These are phyloP conservation scores for Haliclona indistincta DNA, from an alignment of 37 sponge, comb jelly and placozoan species.

Conservation along the genomic window DNA sequence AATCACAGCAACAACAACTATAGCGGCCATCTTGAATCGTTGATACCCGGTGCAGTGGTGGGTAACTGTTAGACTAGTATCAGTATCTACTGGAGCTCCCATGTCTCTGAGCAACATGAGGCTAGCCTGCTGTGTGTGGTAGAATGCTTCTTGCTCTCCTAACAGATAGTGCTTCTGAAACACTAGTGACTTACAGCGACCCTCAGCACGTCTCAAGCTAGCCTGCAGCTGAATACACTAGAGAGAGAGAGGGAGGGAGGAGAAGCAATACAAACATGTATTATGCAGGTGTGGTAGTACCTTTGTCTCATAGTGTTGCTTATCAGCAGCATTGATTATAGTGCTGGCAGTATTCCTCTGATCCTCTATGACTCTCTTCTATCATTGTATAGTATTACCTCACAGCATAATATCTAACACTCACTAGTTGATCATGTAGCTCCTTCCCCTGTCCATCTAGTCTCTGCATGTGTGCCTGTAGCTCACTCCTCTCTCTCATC, in stretches of 20 bases:
- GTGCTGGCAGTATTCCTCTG: neutral
- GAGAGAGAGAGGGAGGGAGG: neutral
- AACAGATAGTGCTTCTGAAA: conserved; percentile 63
- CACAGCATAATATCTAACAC: no score
- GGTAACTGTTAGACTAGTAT: neutral
- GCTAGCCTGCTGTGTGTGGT: conserved; percentile 58
- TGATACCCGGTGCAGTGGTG: neutral
- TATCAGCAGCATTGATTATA: no score
- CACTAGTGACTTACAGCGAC: conserved; percentile 45
- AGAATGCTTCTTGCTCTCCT: conserved; percentile 63
- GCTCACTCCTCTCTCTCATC: no score
- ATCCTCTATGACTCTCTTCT: no score
- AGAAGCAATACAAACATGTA: neutral
- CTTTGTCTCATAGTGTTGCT: no score
- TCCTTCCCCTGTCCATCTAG: no score
- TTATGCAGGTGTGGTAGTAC: no score
- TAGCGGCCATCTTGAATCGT: conserved; percentile 23
- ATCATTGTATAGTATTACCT: no score
- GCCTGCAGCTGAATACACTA: conserved; percentile 35
- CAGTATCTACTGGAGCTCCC: conserved; percentile 35
- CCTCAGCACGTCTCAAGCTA: conserved; percentile 49
- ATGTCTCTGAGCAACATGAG: conserved; percentile 63
- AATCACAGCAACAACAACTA: conserved; percentile 28
- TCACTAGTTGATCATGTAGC: no score
- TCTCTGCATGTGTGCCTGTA: no score